Evolutionary conservation across 2,113 vertebrate genomes (phyloP).

Genomic region (Panthera uncia): DNA sequence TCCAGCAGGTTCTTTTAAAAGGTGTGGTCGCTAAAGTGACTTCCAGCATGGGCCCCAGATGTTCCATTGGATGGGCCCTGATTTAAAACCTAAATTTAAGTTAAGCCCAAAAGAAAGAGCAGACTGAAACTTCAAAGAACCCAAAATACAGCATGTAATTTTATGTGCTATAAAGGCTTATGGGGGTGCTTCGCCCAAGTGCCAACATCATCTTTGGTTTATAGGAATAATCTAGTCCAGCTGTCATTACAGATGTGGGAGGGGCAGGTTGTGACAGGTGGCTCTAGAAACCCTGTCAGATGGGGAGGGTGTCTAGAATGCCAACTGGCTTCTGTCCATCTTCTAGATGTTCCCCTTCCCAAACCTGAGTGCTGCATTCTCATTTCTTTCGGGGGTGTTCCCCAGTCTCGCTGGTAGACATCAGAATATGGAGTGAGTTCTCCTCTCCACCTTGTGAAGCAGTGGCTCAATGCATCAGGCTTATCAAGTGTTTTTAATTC

Average conservation of each 20-base stretch:
- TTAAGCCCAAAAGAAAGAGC: neutral
- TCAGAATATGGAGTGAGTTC: neutral
- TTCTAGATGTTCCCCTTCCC: neutral
- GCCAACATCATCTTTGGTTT: neutral
- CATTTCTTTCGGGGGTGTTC: neutral
- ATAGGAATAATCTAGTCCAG: neutral
- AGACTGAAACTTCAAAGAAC: neutral
- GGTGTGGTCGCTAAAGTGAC: neutral
- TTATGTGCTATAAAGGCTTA: neutral
- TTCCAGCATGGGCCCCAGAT: neutral
- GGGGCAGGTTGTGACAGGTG: neutral
- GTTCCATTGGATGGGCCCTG: neutral
- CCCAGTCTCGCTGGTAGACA: neutral
- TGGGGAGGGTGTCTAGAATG: neutral
- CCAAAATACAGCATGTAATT: neutral
- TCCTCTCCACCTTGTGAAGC: neutral
- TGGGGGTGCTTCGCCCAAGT: neutral
- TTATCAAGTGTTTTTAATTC: neutral
- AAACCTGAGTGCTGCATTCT: accelerated
- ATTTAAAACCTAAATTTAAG: neutral
- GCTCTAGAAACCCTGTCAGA: neutral
- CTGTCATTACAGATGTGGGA: neutral
- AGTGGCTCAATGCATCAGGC: neutral
- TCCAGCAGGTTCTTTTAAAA: neutral
- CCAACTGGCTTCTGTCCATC: neutral